These are phyloP conservation scores for Lipotes vexillifer DNA, from an alignment of 2,113 vertebrate genomes.

Conservation along the genomic window DNA sequence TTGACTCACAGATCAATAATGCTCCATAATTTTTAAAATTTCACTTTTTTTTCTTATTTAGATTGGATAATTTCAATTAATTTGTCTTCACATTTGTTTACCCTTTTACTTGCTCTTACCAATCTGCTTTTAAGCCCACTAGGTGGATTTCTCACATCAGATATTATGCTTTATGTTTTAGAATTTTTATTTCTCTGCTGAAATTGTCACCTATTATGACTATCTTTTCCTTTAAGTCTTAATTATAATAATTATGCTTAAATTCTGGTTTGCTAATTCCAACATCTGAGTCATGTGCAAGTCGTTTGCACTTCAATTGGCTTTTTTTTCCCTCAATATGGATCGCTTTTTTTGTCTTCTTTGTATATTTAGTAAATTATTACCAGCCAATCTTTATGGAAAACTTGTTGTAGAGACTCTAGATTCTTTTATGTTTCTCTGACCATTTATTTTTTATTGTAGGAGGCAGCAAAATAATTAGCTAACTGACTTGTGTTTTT, in stretches of 20 bases:
- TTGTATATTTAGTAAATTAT: background rate
- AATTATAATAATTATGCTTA: background rate
- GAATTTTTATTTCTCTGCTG: background rate
- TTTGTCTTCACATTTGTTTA: background rate
- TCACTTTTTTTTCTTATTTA: background rate
- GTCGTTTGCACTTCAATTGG: background rate
- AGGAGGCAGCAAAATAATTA: background rate
- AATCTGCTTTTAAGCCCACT: background rate
- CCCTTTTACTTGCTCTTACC: background rate
- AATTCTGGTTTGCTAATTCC: background rate
- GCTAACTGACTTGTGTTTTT: background rate
- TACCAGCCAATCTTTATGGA: background rate
- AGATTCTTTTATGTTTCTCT: background rate
- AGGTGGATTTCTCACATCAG: background rate
- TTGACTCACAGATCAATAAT: background rate
- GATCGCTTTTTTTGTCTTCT: background rate
- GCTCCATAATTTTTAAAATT: background rate
- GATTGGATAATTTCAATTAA: background rate
- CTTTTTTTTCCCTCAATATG: background rate
- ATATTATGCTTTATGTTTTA: background rate
- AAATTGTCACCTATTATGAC: background rate
- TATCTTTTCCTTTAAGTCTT: background rate
- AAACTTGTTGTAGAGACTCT: background rate
- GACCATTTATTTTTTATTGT: background rate
- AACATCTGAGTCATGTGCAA: background rate